Base-by-base conservation (phyloP, 1,140 invertebrate species). In the Oscheius sp. region DNA sequence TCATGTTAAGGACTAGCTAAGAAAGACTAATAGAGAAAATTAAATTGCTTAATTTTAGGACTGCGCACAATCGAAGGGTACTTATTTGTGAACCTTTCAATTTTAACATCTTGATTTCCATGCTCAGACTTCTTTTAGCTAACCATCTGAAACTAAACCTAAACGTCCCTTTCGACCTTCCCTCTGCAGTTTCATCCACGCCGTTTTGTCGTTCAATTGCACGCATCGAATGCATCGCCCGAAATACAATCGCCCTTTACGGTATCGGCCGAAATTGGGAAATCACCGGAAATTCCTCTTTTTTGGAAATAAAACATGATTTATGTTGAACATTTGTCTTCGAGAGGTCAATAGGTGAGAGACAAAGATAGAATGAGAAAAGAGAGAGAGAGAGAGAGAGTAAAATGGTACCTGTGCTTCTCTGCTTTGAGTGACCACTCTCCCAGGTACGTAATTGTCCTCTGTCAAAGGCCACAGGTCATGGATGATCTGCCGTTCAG, bases 391-490 rank as follows among this genome's bases (percentile, higher is more conserved):
- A 35, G 66, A 78, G 18, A 26, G 52, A 18, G 26, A 20, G 15
- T 1, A 13, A 26, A 78, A 29, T 46, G 28, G 29, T 42, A 82
- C 81, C 74, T 82, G 81, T 32, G 78, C 75, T 77, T 84, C 82
- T 34, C 82, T 38, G 42, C 77, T 82, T 45, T 84, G 83, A 3
- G 82, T 83, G 15, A 83, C 82, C 13, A 83, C 73, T 45, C 83
- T 38, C 15, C 82, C 82, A 26, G 82, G 82, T 46, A 83, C 81
- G 64, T 82, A 83, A 38, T 36, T 77, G 34, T 77, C 77, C 64
- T 83, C 80, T 20, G 67, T 55, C 3, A 83, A 55, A 29, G 82
- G 83, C 82, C 82, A 83, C 15, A 78, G 52, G 29, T 83, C 82
- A 59, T 83, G 82, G 32, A 83, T 80, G 18, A 75, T 68, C 38